Evolutionary conservation across 2,113 vertebrate genomes (phyloP).

Genomic region (Micromys minutus): DNA sequence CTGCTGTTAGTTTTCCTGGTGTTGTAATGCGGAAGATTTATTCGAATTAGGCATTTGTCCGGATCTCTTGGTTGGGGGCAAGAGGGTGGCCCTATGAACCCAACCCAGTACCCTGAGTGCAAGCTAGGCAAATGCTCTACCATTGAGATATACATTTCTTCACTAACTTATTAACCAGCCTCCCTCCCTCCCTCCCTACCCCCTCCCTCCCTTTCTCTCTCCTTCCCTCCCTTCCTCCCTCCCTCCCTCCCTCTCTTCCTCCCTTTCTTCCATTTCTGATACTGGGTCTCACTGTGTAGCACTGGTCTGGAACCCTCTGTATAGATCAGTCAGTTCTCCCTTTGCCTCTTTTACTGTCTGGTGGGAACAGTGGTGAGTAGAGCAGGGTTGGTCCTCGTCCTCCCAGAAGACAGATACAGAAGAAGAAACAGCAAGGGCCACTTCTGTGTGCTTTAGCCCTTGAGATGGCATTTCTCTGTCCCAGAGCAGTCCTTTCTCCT

Average conservation of each 20-base stretch:
- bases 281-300: neutral
- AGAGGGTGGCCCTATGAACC: neutral
- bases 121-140: neutral
- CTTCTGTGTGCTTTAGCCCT: neutral
- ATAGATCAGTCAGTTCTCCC: neutral
- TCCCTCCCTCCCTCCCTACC: rapidly evolving
- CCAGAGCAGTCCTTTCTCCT: neutral
- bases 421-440: neutral
- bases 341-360: neutral
- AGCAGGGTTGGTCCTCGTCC: neutral
- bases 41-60: neutral
- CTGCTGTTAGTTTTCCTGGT: slow-evolving; percentile 2
- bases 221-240: too few relatives aligned
- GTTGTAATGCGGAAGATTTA: neutral
- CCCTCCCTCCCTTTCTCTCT: neutral
- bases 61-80: neutral
- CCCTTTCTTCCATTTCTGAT: neutral
- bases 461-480: neutral
- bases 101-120: neutral
- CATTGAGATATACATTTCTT: neutral
- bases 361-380: neutral
- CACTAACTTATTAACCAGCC: neutral
- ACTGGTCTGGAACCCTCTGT: neutral
- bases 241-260: neutral
- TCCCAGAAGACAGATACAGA: slow-evolving; percentile 16